phyloP scores from a whole-genome alignment of 2,113 vertebrate species.

The Desmodus rotundus region DNA sequence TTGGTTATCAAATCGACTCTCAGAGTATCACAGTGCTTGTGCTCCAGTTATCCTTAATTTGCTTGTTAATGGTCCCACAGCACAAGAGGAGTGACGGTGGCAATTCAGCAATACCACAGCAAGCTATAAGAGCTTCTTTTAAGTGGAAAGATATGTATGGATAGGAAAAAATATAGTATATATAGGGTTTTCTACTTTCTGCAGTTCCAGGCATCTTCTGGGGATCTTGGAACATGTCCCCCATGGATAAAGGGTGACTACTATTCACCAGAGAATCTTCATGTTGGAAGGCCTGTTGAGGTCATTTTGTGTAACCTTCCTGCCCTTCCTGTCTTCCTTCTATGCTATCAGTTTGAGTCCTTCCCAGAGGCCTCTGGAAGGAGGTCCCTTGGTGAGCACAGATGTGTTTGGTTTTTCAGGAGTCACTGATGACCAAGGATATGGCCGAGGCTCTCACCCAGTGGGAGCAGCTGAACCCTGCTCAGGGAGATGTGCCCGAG shows the following conservation, averaged over 20 bases:
- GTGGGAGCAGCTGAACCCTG: constrained; percentile 25
- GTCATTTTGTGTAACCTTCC: not conserved
- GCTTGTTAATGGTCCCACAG: not conserved
- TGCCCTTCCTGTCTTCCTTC: not conserved
- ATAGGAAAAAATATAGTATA: not conserved
- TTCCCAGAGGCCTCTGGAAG: not conserved
- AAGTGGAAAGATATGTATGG: not conserved
- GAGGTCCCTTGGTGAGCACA: not conserved
- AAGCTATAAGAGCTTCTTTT: not conserved
- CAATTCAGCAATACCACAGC: not conserved
- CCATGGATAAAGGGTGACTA: not conserved
- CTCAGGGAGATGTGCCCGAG: not conserved
- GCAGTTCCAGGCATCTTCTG: not conserved
- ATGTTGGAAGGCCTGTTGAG: not conserved
- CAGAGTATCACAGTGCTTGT: not conserved
- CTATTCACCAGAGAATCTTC: not conserved
- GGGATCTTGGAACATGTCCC: not conserved
- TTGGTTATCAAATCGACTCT: not conserved
- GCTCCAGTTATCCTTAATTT: not conserved
- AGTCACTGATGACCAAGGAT: not conserved
- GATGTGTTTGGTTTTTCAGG: constrained; percentile 46
- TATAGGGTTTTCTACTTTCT: not conserved
- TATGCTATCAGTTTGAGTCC: not conserved
- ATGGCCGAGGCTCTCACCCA: constrained; percentile 29
- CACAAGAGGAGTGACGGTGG: not conserved